These are phyloP conservation scores for Tragelaphus strepsiceros DNA, from an alignment of 2,113 vertebrate genomes.

Conservation along the genomic window DNA sequence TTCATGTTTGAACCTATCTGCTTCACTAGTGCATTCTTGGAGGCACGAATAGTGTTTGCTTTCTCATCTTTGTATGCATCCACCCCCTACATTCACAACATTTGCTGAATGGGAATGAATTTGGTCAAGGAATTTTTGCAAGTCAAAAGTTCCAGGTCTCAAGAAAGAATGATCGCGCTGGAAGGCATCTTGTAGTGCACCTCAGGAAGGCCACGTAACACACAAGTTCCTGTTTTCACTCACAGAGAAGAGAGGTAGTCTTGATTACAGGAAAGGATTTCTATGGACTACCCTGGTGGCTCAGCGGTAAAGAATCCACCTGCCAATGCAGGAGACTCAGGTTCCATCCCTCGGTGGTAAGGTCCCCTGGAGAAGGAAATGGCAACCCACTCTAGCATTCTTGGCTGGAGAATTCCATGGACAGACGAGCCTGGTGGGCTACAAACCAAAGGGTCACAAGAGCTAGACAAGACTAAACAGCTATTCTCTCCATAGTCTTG, in stretches of 20 bases:
- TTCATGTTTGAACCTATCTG: background rate
- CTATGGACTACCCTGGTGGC: background rate
- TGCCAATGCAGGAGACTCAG: background rate
- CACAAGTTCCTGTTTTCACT: background rate
- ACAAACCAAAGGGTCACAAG: background rate
- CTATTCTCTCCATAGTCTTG: background rate
- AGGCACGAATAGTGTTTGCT: background rate
- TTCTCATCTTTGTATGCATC: background rate
- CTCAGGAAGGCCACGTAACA: background rate
- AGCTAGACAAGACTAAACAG: background rate
- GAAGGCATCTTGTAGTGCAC: background rate
- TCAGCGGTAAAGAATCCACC: background rate
- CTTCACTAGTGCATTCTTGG: background rate
- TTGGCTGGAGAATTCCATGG: background rate
- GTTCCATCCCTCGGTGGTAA: background rate
- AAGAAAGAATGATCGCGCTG: background rate
- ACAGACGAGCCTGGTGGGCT: background rate
- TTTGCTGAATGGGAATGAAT: background rate
- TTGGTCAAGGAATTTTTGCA: background rate
- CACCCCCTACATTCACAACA: background rate
- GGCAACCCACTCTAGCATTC: background rate
- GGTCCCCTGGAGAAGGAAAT: background rate
- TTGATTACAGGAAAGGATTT: background rate
- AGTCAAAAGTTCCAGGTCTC: conserved; percentile 5
- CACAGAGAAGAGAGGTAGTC: background rate